These are phyloP conservation scores for Pandemis heparana DNA, from an alignment of 2,888 invertebrate genomes.

Conservation along the genomic window DNA sequence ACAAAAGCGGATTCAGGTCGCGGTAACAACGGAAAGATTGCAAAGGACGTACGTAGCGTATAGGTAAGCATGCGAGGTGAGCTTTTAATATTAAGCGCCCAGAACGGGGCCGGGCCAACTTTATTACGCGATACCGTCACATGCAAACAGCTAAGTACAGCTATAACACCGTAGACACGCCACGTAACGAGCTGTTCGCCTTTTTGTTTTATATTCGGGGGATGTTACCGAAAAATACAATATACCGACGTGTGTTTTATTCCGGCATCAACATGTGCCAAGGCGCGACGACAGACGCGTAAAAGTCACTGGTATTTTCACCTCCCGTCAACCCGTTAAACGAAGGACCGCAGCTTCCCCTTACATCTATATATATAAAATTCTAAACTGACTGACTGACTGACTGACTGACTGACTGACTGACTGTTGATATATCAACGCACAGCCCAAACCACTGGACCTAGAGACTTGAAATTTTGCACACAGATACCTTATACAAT, in stretches of 20 bases:
- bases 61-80: constrained; percentile 61
- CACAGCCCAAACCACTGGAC: too few species aligned
- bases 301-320: constrained; percentile 41
- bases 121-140: constrained; percentile 68
- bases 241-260: constrained; percentile 53
- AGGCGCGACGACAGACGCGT: constrained; percentile 47
- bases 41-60: constrained; percentile 68
- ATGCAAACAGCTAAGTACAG: constrained; percentile 58
- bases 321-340: constrained; percentile 10
- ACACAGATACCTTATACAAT: too few species aligned
- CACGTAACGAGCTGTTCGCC: constrained; percentile 33
- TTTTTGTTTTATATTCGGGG: constrained; percentile 52
- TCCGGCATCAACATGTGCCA: constrained; percentile 51
- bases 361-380: too few species aligned
- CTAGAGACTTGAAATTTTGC: too few species aligned
- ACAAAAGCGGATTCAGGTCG: constrained; percentile 81
- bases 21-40: constrained; percentile 80
- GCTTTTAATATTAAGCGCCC: constrained; percentile 77
- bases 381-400: too few species aligned
- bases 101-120: constrained; percentile 61
- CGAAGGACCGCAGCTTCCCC: background rate
- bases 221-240: constrained; percentile 51
- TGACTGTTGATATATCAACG: too few species aligned
- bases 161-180: constrained; percentile 12
- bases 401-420: too few species aligned